Conservation (phyloP, 2,113 vertebrate genomes). For the Hydrolagus affinis region DNA sequence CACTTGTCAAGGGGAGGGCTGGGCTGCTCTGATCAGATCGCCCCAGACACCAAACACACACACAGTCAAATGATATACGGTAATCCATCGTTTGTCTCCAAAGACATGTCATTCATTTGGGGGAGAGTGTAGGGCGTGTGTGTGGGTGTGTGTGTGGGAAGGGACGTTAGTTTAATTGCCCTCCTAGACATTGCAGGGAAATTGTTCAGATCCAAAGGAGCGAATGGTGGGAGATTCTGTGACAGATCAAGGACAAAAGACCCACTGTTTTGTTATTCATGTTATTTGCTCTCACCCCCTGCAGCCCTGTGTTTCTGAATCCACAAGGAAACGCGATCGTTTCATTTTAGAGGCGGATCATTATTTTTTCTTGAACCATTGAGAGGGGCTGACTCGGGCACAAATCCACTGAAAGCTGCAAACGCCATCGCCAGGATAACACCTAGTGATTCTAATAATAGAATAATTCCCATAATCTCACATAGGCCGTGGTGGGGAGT, state of each 20-base stretch:
- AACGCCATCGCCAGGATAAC: constrained; percentile 1
- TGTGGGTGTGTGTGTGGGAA: background rate
- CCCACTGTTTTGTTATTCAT: too few species aligned
- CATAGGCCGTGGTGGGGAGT: background rate
- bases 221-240: background rate
- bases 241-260: background rate
- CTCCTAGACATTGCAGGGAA: too few species aligned
- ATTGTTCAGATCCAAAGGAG: too few species aligned
- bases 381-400: background rate
- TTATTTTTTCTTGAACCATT: background rate
- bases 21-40: too few species aligned
- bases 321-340: background rate
- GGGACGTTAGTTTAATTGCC: too few species aligned
- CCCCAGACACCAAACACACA: too few species aligned
- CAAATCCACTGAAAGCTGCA: background rate
- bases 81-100: too few species aligned
- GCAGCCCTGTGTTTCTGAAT: background rate
- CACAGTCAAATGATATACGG: too few species aligned
- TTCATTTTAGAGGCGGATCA: background rate
- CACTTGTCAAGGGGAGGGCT: too few species aligned
- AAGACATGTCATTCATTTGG: constrained; percentile 4
- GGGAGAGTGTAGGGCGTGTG: background rate
- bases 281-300: background rate
- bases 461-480: too few species aligned
- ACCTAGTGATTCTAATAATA: background rate